These are phyloP conservation scores for Gila robusta DNA, from an alignment of 2,797 vertebrate species.

Conservation along the genomic window DNA sequence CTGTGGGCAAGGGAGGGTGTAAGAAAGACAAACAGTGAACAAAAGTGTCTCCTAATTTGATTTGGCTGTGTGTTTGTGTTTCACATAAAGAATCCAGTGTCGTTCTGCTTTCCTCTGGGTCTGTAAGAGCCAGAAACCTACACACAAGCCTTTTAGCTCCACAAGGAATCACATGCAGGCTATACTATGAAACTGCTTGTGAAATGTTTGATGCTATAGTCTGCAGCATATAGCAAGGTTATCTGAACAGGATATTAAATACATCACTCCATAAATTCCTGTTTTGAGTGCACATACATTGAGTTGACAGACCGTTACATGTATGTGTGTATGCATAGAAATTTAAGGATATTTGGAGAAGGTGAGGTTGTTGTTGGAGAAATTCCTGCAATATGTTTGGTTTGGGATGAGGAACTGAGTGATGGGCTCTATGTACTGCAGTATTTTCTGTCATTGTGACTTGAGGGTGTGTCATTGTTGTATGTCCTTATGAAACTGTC, in stretches of 20 bases:
- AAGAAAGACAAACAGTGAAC: background rate
- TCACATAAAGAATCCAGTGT: constrained; percentile 21
- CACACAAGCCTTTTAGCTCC: background rate
- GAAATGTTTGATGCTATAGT: background rate
- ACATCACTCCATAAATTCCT: background rate
- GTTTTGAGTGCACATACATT: background rate
- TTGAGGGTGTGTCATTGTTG: constrained; percentile 1
- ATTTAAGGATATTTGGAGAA: background rate
- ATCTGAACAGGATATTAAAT: background rate
- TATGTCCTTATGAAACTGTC: background rate
- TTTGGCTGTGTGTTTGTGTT: constrained; percentile 6
- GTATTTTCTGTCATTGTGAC: background rate
- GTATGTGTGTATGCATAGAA: background rate
- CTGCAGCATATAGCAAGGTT: background rate
- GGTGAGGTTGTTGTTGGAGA: background rate
- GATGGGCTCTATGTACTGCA: background rate
- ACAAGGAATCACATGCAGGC: background rate
- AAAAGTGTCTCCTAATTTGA: constrained; percentile 21
- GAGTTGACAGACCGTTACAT: background rate
- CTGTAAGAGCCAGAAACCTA: constrained; percentile 16
- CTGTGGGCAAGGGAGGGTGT: background rate
- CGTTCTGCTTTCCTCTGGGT: background rate
- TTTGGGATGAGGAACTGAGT: background rate
- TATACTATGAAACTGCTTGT: constrained; percentile 15
- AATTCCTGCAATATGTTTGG: background rate